phyloP scores from a whole-genome alignment of 2,113 vertebrate genomes.

The Prionailurus viverrinus region DNA sequence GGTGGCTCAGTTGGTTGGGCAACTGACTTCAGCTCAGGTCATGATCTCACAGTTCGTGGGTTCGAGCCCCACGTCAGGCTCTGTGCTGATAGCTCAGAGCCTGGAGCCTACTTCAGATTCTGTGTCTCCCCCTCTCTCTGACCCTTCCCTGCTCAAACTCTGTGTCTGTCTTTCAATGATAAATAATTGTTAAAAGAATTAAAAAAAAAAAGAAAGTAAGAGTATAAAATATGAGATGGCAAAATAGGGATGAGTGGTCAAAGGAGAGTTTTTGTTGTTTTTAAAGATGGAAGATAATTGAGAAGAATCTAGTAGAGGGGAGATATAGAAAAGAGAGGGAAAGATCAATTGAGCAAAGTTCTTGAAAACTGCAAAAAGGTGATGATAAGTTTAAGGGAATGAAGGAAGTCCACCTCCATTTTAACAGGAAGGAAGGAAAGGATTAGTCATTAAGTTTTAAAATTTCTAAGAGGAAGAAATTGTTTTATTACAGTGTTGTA shows the following conservation, averaged over 20 bases:
- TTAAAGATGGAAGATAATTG: not conserved
- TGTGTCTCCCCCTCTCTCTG: too few relatives aligned
- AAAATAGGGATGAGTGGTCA: not conserved
- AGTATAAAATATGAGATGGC: not conserved
- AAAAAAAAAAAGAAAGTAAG: not conserved
- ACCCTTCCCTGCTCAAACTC: too few relatives aligned
- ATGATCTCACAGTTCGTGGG: too few relatives aligned
- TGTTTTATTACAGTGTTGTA: not conserved
- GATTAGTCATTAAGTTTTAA: not conserved
- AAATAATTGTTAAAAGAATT: too few relatives aligned
- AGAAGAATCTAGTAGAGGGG: not conserved
- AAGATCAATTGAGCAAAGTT: not conserved
- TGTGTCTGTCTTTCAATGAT: too few relatives aligned
- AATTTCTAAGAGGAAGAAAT: not conserved
- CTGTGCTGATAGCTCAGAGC: too few relatives aligned
- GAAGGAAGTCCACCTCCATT: not conserved
- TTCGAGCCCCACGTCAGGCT: too few relatives aligned
- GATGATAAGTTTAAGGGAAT: not conserved
- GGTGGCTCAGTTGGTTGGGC: too few relatives aligned
- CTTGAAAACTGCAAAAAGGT: not conserved
- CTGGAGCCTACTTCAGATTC: too few relatives aligned
- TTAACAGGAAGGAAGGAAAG: not conserved
- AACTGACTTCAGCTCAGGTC: too few relatives aligned
- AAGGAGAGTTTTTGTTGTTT: not conserved
- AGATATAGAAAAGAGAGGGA: not conserved